Conservation (phyloP, 1,140 invertebrate species). For the Cepaea nemoralis region DNA sequence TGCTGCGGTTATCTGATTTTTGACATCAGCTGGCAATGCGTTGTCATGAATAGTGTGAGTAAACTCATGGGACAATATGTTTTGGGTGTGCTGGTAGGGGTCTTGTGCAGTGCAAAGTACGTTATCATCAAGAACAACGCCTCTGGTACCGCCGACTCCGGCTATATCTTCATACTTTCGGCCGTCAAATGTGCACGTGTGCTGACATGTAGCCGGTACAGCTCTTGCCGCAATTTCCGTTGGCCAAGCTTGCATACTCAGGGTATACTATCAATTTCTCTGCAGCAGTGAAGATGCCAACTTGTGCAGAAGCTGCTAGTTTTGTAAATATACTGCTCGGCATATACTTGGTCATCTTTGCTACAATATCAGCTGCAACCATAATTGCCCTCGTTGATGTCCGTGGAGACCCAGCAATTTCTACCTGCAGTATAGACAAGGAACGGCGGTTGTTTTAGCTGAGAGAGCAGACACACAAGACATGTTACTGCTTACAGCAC, state of each 20-base stretch:
- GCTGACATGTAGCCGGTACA: slow-evolving; percentile 45
- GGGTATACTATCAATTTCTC: slow-evolving; percentile 47
- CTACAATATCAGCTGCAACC: background rate
- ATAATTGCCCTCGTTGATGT: background rate
- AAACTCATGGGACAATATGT: slow-evolving; percentile 63
- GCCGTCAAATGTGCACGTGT: slow-evolving; percentile 61
- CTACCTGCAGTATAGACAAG: background rate
- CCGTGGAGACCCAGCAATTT: slow-evolving; percentile 13
- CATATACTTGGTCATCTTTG: slow-evolving; percentile 46
- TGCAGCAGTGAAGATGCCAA: slow-evolving; percentile 45
- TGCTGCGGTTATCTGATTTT: slow-evolving; percentile 42
- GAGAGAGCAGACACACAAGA: no score
- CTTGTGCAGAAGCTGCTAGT: slow-evolving; percentile 19
- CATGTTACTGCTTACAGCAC: no score
- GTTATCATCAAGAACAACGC: slow-evolving; percentile 56
- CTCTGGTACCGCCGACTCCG: slow-evolving; percentile 48
- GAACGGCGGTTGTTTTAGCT: no score
- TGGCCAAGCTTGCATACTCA: slow-evolving; percentile 39
- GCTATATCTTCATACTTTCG: slow-evolving; percentile 53
- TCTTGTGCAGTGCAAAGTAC: slow-evolving; percentile 57
- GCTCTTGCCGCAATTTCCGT: slow-evolving; percentile 16
- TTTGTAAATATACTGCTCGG: slow-evolving; percentile 37
- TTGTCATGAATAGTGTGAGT: slow-evolving; percentile 56
- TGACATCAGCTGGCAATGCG: slow-evolving; percentile 39
- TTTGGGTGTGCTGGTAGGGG: slow-evolving; percentile 55